phyloP scores from a whole-genome alignment of 2,113 vertebrate genomes.

The Ursus arctos region DNA sequence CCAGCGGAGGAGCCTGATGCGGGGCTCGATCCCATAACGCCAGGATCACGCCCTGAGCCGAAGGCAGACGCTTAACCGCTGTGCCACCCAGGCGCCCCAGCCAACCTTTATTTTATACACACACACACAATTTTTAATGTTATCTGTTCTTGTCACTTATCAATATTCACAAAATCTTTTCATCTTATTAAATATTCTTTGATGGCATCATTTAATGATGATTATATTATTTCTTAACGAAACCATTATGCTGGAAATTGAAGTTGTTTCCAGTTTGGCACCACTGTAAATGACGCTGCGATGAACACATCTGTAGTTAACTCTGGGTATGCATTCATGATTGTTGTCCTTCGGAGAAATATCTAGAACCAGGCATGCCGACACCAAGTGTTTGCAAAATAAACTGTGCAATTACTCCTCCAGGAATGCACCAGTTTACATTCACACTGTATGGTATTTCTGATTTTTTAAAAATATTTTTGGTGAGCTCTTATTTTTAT shows the following conservation, averaged over 20 bases:
- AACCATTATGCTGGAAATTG: slow-evolving; percentile 27
- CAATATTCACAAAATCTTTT: not conserved
- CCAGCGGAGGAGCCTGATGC: too few relatives aligned
- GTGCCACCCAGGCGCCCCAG: too few relatives aligned
- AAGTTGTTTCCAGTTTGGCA: slow-evolving; percentile 12
- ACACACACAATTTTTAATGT: not conserved
- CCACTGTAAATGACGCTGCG: slow-evolving; percentile 35
- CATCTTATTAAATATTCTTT: slow-evolving; percentile 57
- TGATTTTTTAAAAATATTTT: not conserved
- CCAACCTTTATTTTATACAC: slow-evolving; percentile 24
- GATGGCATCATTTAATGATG: not conserved
- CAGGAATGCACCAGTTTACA: not conserved
- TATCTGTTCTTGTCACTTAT: slow-evolving; percentile 24
- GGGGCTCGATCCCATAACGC: too few relatives aligned
- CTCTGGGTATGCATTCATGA: not conserved
- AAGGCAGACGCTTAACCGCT: too few relatives aligned
- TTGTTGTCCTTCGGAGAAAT: slow-evolving; percentile 43
- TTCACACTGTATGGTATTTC: not conserved
- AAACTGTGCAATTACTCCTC: not conserved
- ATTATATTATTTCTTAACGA: slow-evolving; percentile 11
- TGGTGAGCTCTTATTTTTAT: not conserved
- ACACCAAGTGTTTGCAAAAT: slow-evolving; percentile 1
- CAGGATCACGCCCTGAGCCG: too few relatives aligned
- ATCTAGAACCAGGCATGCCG: not conserved
- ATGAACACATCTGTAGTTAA: slow-evolving; percentile 30